Evolutionary conservation across 30 jellyfish, hydroid and myxozoan genomes (phyloP), one percentile per base, ranked within the genome.

Genomic region (Aurelia aurita): DNA sequence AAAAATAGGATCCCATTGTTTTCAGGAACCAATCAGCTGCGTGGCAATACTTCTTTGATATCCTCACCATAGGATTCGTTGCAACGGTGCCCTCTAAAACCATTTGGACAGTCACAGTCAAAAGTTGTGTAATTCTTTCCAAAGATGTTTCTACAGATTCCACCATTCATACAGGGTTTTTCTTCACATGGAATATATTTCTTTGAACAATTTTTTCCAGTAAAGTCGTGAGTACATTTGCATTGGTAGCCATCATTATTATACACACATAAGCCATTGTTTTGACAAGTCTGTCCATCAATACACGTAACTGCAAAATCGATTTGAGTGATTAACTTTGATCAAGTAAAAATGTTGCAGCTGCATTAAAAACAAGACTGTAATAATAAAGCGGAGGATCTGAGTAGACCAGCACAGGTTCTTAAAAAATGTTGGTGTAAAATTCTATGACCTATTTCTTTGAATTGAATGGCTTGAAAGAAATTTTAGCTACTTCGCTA

Each of bases 171-270:
- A 28, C 78, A 66, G 2, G 78, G 78, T 12, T 28, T 66, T 0
- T 46, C 29, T 20, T 28, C 35, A 27, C 78, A 66, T 25, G 78
- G 78, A 9, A 66, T 20, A 27, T 22, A 22, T 53, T 27, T 66
- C n/a, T 25, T 43, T 5, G 78, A 66, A 8, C 78, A 66, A 43
- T 66, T 66, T 66, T 28, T 27, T 22, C 78, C 78, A n/a, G 54
- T 66, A 54, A n/a, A 66, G 46, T 66, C 55, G 55, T 10, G 20
- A 11, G 78, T 12, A 27, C 78, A 66, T 8, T 34, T 22, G 78
- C 78, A 66, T 1, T 8, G 18, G 78, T 66, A 66, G 46, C 21
- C 19, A 10, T 20, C 58, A 27, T 12, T 13, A 8, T 19, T 18
- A 28, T 27, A 32, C 3, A 53, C 14, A 20, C 78, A 66, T 7